Percentiles rank a stretch among this genome's conserved stretches.
Conservation (phyloP, 2,113 vertebrate genomes). For the Anguilla rostrata region DNA sequence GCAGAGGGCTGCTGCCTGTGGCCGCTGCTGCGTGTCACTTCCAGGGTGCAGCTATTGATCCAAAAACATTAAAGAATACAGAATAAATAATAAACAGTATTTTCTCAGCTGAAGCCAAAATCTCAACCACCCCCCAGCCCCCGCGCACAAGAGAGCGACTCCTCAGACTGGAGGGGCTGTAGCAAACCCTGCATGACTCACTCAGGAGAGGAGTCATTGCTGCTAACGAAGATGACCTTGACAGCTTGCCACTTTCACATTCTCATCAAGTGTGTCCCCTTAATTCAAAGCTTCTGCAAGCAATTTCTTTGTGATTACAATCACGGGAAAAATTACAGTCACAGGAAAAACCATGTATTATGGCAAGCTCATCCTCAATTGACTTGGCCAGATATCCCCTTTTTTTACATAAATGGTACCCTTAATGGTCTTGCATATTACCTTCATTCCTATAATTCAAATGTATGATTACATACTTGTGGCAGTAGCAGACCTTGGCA, state of each 20-base stretch:
- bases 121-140: not conserved
- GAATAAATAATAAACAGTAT: not conserved
- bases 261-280: not conserved
- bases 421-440: not conserved
- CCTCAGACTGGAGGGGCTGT: not conserved
- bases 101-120: not conserved
- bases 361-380: conserved; percentile 18
- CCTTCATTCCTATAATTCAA: not conserved
- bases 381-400: not conserved
- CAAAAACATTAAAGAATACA: not conserved
- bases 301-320: conserved; percentile 37
- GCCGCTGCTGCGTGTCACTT: not conserved
- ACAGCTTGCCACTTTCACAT: not conserved
- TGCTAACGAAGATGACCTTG: conserved; percentile 48
- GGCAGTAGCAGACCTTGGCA: not conserved
- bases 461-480: not conserved
- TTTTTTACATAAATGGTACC: not conserved
- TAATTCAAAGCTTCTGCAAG: conserved; percentile 29
- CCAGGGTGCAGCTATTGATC: not conserved
- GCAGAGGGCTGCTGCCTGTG: not conserved
- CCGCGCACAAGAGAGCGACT: not conserved
- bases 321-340: not conserved
- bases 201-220: conserved; percentile 30
- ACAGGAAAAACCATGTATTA: not conserved
- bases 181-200: conserved; percentile 14